A percentile compares a stretch with the other conserved stretches of the same genome.
phyloP scores from a whole-genome alignment of 2,113 vertebrate species.

The Ailuropoda melanoleuca region DNA sequence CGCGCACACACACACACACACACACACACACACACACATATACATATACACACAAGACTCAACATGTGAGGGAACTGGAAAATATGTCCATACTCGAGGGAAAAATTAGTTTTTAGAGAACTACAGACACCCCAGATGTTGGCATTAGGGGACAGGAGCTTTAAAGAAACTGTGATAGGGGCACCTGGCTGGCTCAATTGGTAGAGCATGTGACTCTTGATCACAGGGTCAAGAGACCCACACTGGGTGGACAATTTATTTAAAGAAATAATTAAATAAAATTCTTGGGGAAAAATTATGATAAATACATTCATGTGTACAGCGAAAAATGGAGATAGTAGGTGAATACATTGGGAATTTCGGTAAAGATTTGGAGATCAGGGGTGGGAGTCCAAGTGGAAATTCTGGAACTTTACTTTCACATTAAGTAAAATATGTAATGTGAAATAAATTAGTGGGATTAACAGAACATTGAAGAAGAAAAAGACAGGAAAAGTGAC shows the following conservation, averaged over 20 bases:
- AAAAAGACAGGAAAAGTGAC: neutral
- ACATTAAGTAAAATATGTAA: neutral
- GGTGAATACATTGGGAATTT: neutral
- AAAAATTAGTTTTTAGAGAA: neutral
- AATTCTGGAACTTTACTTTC: neutral
- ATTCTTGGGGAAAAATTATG: neutral
- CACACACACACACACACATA: neutral
- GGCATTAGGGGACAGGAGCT: neutral
- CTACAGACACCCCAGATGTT: neutral
- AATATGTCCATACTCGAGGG: neutral
- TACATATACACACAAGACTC: neutral
- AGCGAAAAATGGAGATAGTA: neutral
- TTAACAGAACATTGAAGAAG: neutral
- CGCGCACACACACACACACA: neutral
- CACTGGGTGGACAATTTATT: neutral
- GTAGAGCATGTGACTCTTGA: neutral
- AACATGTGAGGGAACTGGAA: neutral
- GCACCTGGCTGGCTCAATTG: neutral
- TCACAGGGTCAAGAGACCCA: neutral
- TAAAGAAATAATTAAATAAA: neutral
- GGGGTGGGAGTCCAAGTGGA: neutral
- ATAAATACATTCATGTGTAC: neutral
- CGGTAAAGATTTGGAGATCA: conserved; percentile 6
- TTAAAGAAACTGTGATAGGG: neutral
- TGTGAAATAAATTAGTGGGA: neutral